phyloP scores from a whole-genome alignment of 2,113 vertebrate genomes.

The Myrmecophaga tridactyla region DNA sequence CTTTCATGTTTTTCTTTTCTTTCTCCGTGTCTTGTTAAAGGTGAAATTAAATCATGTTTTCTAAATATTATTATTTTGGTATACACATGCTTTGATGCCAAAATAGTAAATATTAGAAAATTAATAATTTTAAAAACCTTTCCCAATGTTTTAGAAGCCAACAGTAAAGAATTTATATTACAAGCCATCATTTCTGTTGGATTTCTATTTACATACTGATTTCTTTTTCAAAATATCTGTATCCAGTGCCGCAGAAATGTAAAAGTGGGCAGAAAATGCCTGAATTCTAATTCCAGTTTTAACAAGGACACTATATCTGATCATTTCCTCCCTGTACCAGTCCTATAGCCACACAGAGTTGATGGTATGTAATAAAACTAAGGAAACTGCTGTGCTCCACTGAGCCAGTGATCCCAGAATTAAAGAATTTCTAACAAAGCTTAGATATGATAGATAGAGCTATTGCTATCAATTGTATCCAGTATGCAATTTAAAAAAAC shows the following conservation, averaged over 20 bases:
- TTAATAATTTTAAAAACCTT: slow-evolving; percentile 30
- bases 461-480: slow-evolving; percentile 43
- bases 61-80: slow-evolving; percentile 22
- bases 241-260: slow-evolving; percentile 12
- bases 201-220: slow-evolving; percentile 50
- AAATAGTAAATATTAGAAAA: slow-evolving; percentile 30
- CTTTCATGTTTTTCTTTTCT: not conserved
- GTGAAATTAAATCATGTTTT: slow-evolving; percentile 12
- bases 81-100: not conserved
- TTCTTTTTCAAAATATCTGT: slow-evolving; percentile 45
- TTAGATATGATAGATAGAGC: slow-evolving; percentile 45
- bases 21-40: not conserved
- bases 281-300: slow-evolving; percentile 32
- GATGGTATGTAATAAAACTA: slow-evolving; percentile 33
- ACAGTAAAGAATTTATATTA: not conserved
- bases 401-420: slow-evolving; percentile 59
- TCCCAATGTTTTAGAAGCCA: not conserved
- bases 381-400: slow-evolving; percentile 47
- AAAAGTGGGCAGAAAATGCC: not conserved
- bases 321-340: slow-evolving; percentile 48
- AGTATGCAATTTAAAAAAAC: slow-evolving; percentile 5
- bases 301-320: slow-evolving; percentile 36
- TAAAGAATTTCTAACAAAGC: slow-evolving; percentile 60
- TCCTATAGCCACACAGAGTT: not conserved
- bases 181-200: not conserved